These are phyloP conservation scores for Pedionomus torquatus DNA, from an alignment of 2,113 vertebrate genomes.

Conservation along the genomic window DNA sequence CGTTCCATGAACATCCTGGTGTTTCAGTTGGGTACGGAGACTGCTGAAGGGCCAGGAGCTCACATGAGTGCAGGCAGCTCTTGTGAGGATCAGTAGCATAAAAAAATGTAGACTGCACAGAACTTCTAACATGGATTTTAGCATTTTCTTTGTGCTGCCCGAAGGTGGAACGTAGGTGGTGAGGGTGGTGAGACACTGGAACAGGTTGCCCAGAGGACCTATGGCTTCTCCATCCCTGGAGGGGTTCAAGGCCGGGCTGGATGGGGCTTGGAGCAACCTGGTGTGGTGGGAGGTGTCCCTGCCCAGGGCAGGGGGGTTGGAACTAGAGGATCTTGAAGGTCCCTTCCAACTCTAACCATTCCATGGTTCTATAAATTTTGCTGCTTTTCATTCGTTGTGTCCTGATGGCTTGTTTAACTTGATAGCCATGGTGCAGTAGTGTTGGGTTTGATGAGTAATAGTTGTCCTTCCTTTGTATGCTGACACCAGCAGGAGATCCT, in stretches of 20 bases:
- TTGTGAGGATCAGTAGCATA: neutral
- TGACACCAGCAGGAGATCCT: neutral
- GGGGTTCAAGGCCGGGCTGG: too few relatives aligned
- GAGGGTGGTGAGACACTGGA: too few relatives aligned
- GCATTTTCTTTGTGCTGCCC: neutral
- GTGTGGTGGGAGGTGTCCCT: too few relatives aligned
- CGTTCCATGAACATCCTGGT: neutral
- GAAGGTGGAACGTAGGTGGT: neutral
- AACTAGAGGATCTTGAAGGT: too few relatives aligned
- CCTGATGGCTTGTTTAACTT: neutral
- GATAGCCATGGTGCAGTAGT: fast-evolving
- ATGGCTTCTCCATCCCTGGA: too few relatives aligned
- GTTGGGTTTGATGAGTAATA: neutral
- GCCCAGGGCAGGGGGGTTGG: too few relatives aligned
- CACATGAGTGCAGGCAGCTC: neutral
- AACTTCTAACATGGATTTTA: neutral
- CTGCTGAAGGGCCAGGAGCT: neutral
- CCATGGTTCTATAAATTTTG: neutral
- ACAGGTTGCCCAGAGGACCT: too few relatives aligned
- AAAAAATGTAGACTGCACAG: neutral
- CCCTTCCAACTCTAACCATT: too few relatives aligned
- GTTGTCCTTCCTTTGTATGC: neutral
- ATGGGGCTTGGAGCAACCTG: too few relatives aligned
- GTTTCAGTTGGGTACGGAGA: neutral
- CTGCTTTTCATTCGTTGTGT: neutral